Evolutionary conservation across 2,888 invertebrate species (phyloP).

Genomic region (Parascotia fuliginaria): DNA sequence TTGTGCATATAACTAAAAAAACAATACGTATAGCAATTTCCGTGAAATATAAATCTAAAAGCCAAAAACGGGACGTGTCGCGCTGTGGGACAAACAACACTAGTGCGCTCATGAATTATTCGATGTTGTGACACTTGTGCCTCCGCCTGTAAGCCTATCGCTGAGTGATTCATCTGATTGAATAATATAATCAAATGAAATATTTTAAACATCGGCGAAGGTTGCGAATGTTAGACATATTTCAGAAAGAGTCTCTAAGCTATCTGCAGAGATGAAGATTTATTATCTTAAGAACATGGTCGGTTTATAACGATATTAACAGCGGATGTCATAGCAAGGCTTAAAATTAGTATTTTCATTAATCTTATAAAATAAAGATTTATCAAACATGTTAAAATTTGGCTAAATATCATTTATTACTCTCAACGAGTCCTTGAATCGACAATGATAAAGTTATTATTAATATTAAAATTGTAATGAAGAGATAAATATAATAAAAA

Average conservation of each 20-base stretch:
- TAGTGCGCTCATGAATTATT: conserved; percentile 74
- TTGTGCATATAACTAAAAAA: conserved; percentile 4
- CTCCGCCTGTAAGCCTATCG: conserved; percentile 35
- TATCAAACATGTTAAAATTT: background rate
- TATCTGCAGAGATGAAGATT: conserved; percentile 7
- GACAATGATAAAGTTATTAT: too few relatives aligned
- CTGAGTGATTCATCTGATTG: conserved; percentile 36
- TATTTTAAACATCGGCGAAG: conserved; percentile 11
- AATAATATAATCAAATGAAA: conserved; percentile 31
- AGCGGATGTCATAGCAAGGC: background rate
- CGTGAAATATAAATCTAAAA: conserved; percentile 12
- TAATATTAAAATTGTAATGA: too few relatives aligned
- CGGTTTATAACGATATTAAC: background rate
- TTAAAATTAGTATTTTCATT: background rate
- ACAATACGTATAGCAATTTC: conserved; percentile 1
- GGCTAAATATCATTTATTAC: too few relatives aligned
- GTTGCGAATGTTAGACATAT: background rate
- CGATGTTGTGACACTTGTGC: conserved; percentile 65
- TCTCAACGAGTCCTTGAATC: too few relatives aligned
- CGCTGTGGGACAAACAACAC: conserved; percentile 23
- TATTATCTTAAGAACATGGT: conserved; percentile 2
- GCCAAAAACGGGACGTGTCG: conserved; percentile 11
- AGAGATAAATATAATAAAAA: too few relatives aligned
- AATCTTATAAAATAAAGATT: background rate
- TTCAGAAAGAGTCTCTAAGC: conserved; percentile 2